Base-by-base conservation (phyloP, 2,113 vertebrate species). In the Phoxinus phoxinus region DNA sequence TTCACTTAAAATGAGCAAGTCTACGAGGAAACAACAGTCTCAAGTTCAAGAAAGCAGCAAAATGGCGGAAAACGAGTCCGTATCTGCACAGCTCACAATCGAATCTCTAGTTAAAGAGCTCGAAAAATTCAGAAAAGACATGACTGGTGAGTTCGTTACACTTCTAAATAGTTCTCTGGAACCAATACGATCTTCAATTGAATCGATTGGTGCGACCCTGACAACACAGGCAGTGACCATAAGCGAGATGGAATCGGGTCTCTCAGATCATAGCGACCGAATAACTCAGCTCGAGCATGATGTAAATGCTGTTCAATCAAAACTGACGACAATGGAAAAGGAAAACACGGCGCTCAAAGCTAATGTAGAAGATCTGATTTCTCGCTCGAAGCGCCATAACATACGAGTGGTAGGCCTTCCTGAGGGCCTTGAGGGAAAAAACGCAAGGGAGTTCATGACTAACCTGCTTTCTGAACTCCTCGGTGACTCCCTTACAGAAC, bases 281-380 rank as follows among this genome's bases (percentile, higher is more conserved):
- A 67, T 67, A 67, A 67, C 63, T 67, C 63, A 67, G 27, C 63
- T 67, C 27, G 27, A 67, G 3, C 63, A 67, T 15, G 63, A 67
- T 17, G 63, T 17, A 67, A 67, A 11, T 1, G 63, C 11, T 32
- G 12, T 67, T 30, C 25, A 67, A 67, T n/a, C n/a, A n/a, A 67
- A 67, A 15, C 11, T 67, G 63, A 67, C 63, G 5, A 67, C 0
- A 27, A 30, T 32, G 25, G 63, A 67, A 32, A 15, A 30, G 27
- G 63, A 67, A 32, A 67, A 67, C 13, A 32, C 27, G 13, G 12
- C 27, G 0, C 27, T 67, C 17, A 67, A 67, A 67, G 12, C 63
- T 67, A 67, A 32, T 27, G 15, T 67, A 32, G 63, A 67, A 67
- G 27, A 32, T 5, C 15, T 67, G 27, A 67, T 67, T 3, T 67